These are phyloP conservation scores for Drosophila malerkotliana DNA, from an alignment of 1,140 invertebrate species.

Conservation along the genomic window DNA sequence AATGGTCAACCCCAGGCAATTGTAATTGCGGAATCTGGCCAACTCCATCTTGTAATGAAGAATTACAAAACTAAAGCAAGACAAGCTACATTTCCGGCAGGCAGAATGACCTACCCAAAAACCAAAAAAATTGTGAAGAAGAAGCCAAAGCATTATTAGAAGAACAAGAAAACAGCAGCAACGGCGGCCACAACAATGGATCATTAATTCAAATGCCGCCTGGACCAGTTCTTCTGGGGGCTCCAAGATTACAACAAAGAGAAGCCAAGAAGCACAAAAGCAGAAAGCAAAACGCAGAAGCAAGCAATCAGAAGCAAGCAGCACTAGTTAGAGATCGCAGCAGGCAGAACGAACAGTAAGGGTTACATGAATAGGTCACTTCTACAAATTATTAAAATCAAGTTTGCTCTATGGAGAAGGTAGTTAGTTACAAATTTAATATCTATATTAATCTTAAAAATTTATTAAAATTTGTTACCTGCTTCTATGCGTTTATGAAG, in stretches of 20 bases:
- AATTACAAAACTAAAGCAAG: constrained; percentile 38
- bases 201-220: constrained; percentile 81
- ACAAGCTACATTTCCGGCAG: constrained; percentile 71
- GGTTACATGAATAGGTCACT: not conserved
- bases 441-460: not conserved
- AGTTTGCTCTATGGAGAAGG: not conserved
- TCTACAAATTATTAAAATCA: not conserved
- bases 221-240: constrained; percentile 74
- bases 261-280: not conserved
- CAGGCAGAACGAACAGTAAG: constrained; percentile 46
- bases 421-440: no score
- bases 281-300: constrained; percentile 38
- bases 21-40: constrained; percentile 41
- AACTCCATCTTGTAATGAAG: constrained; percentile 53
- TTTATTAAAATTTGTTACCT: not conserved
- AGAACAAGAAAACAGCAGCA: constrained; percentile 38
- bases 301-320: constrained; percentile 10
- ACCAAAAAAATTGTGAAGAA: not conserved
- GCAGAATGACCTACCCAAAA: constrained; percentile 56
- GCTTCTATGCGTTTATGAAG: not conserved
- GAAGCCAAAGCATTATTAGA: constrained; percentile 15
- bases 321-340: constrained; percentile 57
- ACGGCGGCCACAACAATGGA: constrained; percentile 51
- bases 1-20: constrained; percentile 31
- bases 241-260: constrained; percentile 32